Percentiles rank a stretch among this genome's conserved stretches.
Conservation (phyloP, 2,113 vertebrate species). For the Corapipo altera region DNA sequence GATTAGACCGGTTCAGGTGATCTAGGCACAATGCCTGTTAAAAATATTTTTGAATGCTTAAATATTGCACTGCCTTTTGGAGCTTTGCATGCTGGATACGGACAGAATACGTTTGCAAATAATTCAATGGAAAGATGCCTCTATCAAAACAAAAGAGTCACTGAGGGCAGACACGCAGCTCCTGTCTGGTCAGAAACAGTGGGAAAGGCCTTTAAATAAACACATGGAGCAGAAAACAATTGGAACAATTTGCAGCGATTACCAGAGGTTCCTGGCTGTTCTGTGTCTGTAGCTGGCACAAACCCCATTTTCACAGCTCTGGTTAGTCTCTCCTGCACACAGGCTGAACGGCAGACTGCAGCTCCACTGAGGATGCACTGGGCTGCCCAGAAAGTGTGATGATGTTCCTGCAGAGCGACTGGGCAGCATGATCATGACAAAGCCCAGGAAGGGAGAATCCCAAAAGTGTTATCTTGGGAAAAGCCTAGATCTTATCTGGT, state of each 20-base stretch:
- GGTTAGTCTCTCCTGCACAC: neutral
- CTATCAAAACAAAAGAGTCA: neutral
- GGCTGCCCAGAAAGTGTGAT: rapidly evolving
- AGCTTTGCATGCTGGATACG: neutral
- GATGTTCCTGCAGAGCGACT: neutral
- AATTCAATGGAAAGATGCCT: neutral
- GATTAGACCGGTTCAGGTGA: neutral
- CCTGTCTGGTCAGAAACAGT: neutral
- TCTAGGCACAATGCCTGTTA: neutral
- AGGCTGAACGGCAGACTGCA: neutral
- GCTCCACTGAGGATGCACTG: neutral
- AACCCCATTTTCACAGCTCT: neutral
- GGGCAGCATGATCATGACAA: neutral
- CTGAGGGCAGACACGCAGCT: neutral
- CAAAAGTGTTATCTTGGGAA: neutral
- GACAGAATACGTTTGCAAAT: neutral
- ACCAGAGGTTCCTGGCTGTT: slow-evolving; percentile 26
- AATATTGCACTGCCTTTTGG: neutral
- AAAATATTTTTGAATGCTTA: neutral
- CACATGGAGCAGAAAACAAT: slow-evolving; percentile 15
- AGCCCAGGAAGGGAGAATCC: neutral
- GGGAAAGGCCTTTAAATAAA: slow-evolving; percentile 40
- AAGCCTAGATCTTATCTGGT: neutral
- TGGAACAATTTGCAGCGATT: slow-evolving; percentile 19
- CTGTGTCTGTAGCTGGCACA: slow-evolving; percentile 25